Percentiles rank a stretch among this genome's conserved stretches.
These are phyloP conservation scores for Drosophila nigricruria DNA, from an alignment of 2,888 invertebrate genomes.

Conservation along the genomic window DNA sequence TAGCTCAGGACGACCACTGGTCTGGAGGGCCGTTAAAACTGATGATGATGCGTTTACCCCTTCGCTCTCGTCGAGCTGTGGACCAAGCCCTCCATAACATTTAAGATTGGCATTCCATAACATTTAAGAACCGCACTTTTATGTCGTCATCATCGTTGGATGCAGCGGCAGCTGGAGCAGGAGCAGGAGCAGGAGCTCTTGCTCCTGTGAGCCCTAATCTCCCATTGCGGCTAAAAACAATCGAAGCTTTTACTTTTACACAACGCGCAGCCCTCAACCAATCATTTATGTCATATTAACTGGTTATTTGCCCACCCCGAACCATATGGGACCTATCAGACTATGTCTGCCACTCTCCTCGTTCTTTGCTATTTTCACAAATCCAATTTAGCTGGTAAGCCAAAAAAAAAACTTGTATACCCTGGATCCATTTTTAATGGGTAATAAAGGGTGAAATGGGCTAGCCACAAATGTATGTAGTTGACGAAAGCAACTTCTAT, in stretches of 20 bases:
- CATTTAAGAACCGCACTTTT: constrained; percentile 56
- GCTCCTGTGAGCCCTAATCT: constrained; percentile 53
- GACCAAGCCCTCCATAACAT: constrained; percentile 44
- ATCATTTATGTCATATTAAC: constrained; percentile 66
- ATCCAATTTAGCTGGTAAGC: constrained; percentile 82
- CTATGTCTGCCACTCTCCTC: background rate
- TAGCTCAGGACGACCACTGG: constrained; percentile 20
- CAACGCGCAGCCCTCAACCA: constrained; percentile 25
- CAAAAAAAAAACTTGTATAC: constrained; percentile 56
- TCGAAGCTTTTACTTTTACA: constrained; percentile 53
- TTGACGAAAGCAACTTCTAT: background rate
- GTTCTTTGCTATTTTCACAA: constrained; percentile 29
- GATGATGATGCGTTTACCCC: constrained; percentile 75
- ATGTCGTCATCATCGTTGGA: constrained; percentile 46
- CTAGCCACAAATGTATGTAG: background rate
- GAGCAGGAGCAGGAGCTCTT: background rate
- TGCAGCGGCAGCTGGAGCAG: constrained; percentile 13
- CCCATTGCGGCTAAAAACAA: constrained; percentile 47
- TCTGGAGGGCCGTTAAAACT: constrained; percentile 67
- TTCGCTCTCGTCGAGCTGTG: constrained; percentile 51
- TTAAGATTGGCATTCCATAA: constrained; percentile 47
- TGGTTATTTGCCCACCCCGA: constrained; percentile 49
- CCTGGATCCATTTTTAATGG: constrained; percentile 31
- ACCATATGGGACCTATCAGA: constrained; percentile 21
- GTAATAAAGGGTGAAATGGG: background rate